Evolutionary conservation across 2,888 invertebrate species (phyloP).

Genomic region (Pomacea canaliculata): DNA sequence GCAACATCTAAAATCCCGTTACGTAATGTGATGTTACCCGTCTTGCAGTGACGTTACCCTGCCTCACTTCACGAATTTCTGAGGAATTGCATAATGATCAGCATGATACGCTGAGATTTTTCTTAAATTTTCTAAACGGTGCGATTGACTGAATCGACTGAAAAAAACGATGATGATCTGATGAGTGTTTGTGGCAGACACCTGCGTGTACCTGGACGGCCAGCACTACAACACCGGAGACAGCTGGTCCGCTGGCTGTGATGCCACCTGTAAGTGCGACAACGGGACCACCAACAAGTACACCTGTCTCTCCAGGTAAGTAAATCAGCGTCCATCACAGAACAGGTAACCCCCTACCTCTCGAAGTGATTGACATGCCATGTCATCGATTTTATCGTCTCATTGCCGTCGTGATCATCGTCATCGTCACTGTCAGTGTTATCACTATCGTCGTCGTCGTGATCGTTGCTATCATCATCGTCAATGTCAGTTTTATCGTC

Average conservation of each 20-base stretch:
- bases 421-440: too few relatives aligned
- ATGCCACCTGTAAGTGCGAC: constrained; percentile 49
- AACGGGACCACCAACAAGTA: constrained; percentile 45
- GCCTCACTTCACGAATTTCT: too few relatives aligned
- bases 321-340: not conserved
- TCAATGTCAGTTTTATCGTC: not conserved
- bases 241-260: constrained; percentile 57
- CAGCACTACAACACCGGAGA: constrained; percentile 43
- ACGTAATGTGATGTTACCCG: too few relatives aligned
- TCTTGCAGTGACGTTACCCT: too few relatives aligned
- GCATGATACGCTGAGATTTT: too few relatives aligned
- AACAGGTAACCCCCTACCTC: not conserved
- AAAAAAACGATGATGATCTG: too few relatives aligned
- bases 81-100: too few relatives aligned
- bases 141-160: too few relatives aligned
- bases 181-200: constrained; percentile 33
- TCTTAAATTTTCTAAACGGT: too few relatives aligned
- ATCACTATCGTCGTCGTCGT: not conserved
- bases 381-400: not conserved
- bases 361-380: not conserved
- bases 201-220: constrained; percentile 49
- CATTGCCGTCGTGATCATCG: not conserved
- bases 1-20: too few relatives aligned
- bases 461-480: not conserved
- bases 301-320: constrained; percentile 48